Base-by-base conservation (phyloP, 2,113 vertebrate genomes). In the Sorex araneus region DNA sequence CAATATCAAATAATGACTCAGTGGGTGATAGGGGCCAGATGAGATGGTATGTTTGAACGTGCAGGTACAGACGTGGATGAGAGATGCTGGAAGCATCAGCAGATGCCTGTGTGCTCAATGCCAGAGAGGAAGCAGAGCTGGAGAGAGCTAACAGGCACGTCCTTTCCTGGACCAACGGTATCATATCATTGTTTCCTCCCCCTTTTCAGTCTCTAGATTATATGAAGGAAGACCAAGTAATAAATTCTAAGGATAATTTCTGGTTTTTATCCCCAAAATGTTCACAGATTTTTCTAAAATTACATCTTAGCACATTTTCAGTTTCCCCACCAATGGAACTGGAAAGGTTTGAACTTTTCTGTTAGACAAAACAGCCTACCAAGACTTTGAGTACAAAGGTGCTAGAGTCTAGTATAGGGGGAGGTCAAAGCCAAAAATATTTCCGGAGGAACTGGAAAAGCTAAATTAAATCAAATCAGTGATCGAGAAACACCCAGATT, bases 241-340 rank as follows among this genome's bases (percentile, higher is more conserved):
- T 75, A 28, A 60, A 85, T 63, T 95, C 60, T 75, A 69, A 94
- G 34, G 63, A 74, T 79, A 92, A 92, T 69, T 90, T 32, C 23
- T 93, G 45, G 50, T 64, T 13, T 69, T 79, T 28, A 12, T 32
- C 67, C 63, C 36, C 80, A 86, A 73, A 90, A 94, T n/a, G 36
- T 45, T 91, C 76, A 60, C 4, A 87, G 12, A 70, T 71, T 66
- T 92, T 94, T 88, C 75, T 73, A 85, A 95, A 97, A 92, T 77
- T 64, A 28, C 13, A 73, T 30, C 21, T 71, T 78, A 30, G 15
- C 13, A 8, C 82, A 95, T 83, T 94, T 92, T 94, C 70, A 89
- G 84, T 78, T 27, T 71, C 94, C 43, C 69, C 78, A 84, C 86
- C 63, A 32, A 88, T 90, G 79, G 87, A 57, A 30, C 8, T 78